Conservation (phyloP, 2,888 invertebrate genomes). For the Gastrophysa polygoni region DNA sequence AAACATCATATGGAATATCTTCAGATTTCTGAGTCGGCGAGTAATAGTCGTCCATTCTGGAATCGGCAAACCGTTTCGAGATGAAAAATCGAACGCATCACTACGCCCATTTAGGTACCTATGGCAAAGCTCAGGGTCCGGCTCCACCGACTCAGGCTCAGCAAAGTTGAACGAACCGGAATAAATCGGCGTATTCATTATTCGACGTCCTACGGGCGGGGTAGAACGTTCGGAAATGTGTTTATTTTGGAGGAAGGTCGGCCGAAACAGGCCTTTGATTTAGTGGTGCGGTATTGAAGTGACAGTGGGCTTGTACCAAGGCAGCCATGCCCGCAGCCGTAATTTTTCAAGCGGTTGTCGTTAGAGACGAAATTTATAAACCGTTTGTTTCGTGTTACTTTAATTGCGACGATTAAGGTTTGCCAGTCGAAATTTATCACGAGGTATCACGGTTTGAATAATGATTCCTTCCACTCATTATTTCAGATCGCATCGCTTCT, state of each 20-base stretch:
- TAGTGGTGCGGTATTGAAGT: slow-evolving; percentile 56
- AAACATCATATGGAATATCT: too few relatives aligned
- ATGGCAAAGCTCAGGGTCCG: too few relatives aligned
- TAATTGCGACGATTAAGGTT: slow-evolving; percentile 29
- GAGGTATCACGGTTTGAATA: neutral
- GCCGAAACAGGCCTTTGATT: slow-evolving; percentile 49
- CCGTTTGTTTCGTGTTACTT: slow-evolving; percentile 27
- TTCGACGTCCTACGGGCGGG: slow-evolving; percentile 32
- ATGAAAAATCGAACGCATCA: neutral
- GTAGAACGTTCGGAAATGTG: slow-evolving; percentile 42
- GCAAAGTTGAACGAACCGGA: slow-evolving; percentile 27
- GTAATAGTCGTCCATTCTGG: neutral
- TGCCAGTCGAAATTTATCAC: slow-evolving; percentile 21
- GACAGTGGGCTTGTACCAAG: slow-evolving; percentile 54
- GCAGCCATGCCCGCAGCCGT: slow-evolving; percentile 49
- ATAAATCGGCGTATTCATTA: slow-evolving; percentile 36
- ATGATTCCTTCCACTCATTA: neutral
- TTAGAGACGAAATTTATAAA: slow-evolving; percentile 30
- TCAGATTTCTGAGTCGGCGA: too few relatives aligned
- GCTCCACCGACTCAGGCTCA: neutral
- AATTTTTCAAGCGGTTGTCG: slow-evolving; percentile 46
- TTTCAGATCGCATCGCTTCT: too few relatives aligned
- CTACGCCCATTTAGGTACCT: too few relatives aligned
- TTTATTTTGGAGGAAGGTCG: slow-evolving; percentile 47
- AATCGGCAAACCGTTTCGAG: neutral